Percentiles rank a stretch among this genome's conserved stretches.
Evolutionary conservation across 2,888 invertebrate genomes (phyloP).

Genomic region (Apodemia zela): DNA sequence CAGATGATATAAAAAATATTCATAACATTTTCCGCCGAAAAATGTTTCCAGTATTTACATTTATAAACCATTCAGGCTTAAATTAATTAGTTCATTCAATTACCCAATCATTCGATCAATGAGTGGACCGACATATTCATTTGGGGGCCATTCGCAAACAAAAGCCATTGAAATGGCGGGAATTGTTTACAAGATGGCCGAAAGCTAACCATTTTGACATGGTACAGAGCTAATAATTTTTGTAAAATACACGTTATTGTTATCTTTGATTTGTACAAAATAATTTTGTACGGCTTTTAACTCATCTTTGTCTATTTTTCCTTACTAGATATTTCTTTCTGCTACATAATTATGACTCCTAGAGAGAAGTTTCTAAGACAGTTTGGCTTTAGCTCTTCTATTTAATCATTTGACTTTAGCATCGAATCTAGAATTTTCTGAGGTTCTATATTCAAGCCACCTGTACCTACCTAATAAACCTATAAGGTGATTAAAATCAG

Average conservation of each 20-base stretch:
- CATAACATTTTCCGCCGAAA: neutral
- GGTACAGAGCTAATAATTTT: neutral
- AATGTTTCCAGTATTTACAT: constrained; percentile 1
- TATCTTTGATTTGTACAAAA: neutral
- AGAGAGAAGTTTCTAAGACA: too few relatives aligned
- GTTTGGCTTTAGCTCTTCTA: too few relatives aligned
- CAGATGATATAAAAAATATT: too few relatives aligned
- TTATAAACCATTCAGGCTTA: constrained; percentile 25
- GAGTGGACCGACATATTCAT: constrained; percentile 13
- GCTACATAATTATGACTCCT: too few relatives aligned
- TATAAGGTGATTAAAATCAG: too few relatives aligned
- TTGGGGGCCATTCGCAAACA: constrained; percentile 15
- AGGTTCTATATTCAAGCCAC: too few relatives aligned
- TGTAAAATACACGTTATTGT: neutral
- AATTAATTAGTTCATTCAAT: constrained; percentile 33
- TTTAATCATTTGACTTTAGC: too few relatives aligned
- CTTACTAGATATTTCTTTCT: too few relatives aligned
- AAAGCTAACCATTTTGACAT: constrained; percentile 12
- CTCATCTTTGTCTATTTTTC: too few relatives aligned
- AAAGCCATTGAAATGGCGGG: constrained; percentile 15
- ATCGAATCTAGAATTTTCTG: too few relatives aligned
- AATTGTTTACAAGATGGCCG: constrained; percentile 15
- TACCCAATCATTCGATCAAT: constrained; percentile 29
- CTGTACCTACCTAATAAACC: too few relatives aligned
- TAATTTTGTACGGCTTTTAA: too few relatives aligned